Conservation (phyloP, 2,888 invertebrate species). For the Agrotis puta region DNA sequence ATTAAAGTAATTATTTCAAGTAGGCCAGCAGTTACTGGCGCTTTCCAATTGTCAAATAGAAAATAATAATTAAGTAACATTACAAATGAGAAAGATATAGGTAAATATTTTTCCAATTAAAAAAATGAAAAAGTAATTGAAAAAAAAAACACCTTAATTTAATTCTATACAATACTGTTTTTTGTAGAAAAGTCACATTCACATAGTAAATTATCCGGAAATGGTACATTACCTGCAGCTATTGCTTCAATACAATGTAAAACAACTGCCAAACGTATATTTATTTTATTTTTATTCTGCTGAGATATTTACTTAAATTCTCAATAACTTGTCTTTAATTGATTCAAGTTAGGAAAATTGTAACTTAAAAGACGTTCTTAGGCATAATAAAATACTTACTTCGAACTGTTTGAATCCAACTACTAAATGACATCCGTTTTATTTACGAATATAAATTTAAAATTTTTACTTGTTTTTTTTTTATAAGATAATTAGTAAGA, state of each 20-base stretch:
- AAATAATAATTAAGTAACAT: no score
- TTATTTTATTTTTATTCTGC: constrained; percentile 12
- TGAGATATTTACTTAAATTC: constrained; percentile 18
- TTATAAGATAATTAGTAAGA: background rate
- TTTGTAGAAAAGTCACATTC: no score
- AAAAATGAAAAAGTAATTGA: no score
- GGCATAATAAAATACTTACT: constrained; percentile 5
- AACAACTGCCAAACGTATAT: background rate
- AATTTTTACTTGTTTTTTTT: background rate
- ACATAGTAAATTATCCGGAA: no score
- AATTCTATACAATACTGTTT: no score
- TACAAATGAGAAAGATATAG: no score
- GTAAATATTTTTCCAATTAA: no score
- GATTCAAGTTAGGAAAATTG: constrained; percentile 15
- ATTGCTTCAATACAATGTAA: background rate
- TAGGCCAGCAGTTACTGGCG: no score
- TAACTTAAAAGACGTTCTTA: background rate
- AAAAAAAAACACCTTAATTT: no score
- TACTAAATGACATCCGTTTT: background rate
- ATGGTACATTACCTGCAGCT: no score
- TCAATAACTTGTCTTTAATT: constrained; percentile 18
- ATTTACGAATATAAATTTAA: background rate
- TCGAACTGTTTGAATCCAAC: background rate
- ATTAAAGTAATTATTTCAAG: no score
- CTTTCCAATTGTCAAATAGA: background rate